Evolutionary conservation across 2,797 vertebrate species (phyloP).

Genomic region (Mus spretus): DNA sequence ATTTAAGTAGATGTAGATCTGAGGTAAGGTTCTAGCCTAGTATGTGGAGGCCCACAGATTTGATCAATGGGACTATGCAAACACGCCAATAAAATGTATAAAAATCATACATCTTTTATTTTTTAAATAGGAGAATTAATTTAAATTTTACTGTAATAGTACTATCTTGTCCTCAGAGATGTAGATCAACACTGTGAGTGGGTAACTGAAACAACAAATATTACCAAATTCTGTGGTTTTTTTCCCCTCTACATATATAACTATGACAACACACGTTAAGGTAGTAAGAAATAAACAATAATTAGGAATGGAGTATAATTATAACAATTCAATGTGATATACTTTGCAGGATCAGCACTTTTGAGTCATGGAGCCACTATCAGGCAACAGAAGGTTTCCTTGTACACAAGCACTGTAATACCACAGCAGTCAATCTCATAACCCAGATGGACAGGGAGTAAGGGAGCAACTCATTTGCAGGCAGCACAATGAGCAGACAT

Average conservation of each 20-base stretch:
- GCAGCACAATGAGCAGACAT: not conserved
- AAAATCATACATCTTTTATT: not conserved
- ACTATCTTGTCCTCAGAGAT: not conserved
- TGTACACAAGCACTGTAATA: not conserved
- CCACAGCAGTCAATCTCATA: not conserved
- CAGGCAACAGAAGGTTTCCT: not conserved
- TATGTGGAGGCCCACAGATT: not conserved
- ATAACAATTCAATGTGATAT: not conserved
- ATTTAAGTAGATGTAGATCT: not conserved
- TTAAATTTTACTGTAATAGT: not conserved
- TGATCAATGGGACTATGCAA: not conserved
- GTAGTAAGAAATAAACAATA: not conserved
- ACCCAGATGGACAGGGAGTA: not conserved
- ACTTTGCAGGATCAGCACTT: not conserved
- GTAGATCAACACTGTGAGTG: not conserved
- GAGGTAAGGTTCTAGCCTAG: not conserved
- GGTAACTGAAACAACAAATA: not conserved
- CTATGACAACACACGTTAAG: not conserved
- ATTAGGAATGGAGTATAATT: not conserved
- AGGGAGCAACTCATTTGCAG: not conserved
- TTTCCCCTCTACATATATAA: not conserved
- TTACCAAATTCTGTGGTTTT: not conserved
- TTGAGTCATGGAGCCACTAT: not conserved
- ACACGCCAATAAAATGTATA: not conserved
- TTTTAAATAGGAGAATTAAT: slow-evolving; percentile 6